Percentiles rank a stretch among this genome's conserved stretches.
Conservation (phyloP, 2,113 vertebrate genomes). For the Ginglymostoma cirratum region DNA sequence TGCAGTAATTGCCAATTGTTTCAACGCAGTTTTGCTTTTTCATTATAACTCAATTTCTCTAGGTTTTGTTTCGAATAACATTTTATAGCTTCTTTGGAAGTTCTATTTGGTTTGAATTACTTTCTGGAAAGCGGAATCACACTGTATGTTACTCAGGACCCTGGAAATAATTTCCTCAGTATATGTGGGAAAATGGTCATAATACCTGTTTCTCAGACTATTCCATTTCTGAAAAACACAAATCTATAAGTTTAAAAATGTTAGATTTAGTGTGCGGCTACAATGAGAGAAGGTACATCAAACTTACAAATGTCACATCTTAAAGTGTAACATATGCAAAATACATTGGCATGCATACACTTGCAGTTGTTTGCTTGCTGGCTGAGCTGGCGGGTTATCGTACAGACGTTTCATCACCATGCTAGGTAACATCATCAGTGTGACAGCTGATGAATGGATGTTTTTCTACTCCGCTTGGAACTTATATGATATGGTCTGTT, state of each 20-base stretch:
- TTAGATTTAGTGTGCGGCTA: not conserved
- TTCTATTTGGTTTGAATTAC: conserved; percentile 15
- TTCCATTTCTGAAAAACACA: not conserved
- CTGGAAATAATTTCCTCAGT: not conserved
- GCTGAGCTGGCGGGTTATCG: too few relatives aligned
- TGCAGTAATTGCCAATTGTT: conserved; percentile 26
- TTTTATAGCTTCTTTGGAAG: not conserved
- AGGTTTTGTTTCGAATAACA: not conserved
- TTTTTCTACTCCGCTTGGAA: too few relatives aligned
- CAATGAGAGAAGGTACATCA: not conserved
- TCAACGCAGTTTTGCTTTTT: not conserved
- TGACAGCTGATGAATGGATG: too few relatives aligned
- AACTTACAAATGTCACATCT: not conserved
- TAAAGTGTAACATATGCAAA: not conserved
- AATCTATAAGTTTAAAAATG: not conserved
- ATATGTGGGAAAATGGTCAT: not conserved
- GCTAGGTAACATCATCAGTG: too few relatives aligned
- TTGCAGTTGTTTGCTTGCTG: too few relatives aligned
- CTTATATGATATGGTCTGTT: too few relatives aligned
- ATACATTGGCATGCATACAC: not conserved
- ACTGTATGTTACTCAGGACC: not conserved
- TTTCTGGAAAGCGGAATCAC: not conserved
- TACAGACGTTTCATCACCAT: too few relatives aligned
- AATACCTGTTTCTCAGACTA: not conserved
- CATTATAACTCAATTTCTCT: conserved; percentile 18